Evolutionary conservation across 2,888 invertebrate genomes (phyloP).

Genomic region (Helobdella robusta): DNA sequence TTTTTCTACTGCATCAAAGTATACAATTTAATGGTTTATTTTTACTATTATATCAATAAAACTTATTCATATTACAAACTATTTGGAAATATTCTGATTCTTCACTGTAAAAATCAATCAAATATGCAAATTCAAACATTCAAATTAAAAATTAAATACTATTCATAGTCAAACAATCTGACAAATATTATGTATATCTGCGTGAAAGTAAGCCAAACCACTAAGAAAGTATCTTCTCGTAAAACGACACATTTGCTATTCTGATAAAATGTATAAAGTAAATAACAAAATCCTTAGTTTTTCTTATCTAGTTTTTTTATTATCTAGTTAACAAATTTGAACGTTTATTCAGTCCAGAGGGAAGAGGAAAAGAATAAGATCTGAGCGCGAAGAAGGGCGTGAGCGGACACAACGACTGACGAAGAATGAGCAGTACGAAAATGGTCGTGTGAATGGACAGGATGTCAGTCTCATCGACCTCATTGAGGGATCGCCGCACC

Average conservation of each 20-base stretch:
- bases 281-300: too few relatives aligned
- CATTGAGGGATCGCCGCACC: slow-evolving; percentile 15
- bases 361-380: slow-evolving; percentile 12
- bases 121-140: neutral
- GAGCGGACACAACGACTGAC: neutral
- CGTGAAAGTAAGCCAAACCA: too few relatives aligned
- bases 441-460: neutral
- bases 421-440: slow-evolving; percentile 10
- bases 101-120: too few relatives aligned
- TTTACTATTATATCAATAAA: too few relatives aligned
- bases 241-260: too few relatives aligned
- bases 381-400: neutral
- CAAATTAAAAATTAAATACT: neutral
- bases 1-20: slow-evolving; percentile 46
- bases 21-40: neutral
- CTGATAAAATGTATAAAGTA: too few relatives aligned
- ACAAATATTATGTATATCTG: too few relatives aligned
- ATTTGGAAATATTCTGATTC: too few relatives aligned
- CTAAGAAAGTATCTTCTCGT: too few relatives aligned
- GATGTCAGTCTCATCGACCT: slow-evolving; percentile 19
- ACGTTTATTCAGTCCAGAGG: slow-evolving; percentile 9
- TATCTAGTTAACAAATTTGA: too few relatives aligned
- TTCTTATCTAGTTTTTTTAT: too few relatives aligned
- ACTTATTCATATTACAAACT: too few relatives aligned
- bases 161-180: neutral